Conservation (phyloP, 1,140 invertebrate genomes). For the Liolophura sinensis region DNA sequence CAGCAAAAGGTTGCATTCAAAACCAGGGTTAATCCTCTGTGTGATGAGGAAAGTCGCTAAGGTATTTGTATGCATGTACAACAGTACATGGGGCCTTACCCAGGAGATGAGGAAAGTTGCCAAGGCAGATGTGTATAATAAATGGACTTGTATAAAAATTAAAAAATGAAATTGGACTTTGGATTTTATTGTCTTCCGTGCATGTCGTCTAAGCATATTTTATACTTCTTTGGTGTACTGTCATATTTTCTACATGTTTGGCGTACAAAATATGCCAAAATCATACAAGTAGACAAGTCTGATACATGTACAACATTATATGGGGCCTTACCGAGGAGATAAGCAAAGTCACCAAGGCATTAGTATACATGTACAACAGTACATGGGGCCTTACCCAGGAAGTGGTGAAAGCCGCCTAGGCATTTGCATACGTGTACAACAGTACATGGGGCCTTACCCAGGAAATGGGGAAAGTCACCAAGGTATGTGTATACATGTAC, state of each 20-base stretch:
- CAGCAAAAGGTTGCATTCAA: no score
- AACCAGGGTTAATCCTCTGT: no score
- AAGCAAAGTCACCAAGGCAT: background rate
- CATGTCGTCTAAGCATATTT: no score
- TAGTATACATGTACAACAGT: background rate
- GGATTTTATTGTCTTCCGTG: no score
- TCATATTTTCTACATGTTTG: no score
- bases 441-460: background rate
- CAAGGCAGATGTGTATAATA: background rate
- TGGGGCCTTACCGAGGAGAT: background rate
- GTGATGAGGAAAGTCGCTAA: background rate
- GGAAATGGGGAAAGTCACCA: background rate
- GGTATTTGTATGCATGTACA: background rate
- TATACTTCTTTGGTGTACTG: no score
- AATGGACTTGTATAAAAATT: no score
- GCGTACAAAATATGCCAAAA: no score
- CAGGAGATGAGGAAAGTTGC: background rate
- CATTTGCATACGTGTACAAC: background rate
- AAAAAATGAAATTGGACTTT: no score
- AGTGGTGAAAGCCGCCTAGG: background rate
- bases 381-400: background rate
- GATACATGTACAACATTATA: no score
- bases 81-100: background rate
- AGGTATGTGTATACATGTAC: conserved; percentile 2
- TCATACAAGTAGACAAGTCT: no score